Evolutionary conservation across 2,797 vertebrate species (phyloP).

Genomic region (Melanogrammus aeglefinus): DNA sequence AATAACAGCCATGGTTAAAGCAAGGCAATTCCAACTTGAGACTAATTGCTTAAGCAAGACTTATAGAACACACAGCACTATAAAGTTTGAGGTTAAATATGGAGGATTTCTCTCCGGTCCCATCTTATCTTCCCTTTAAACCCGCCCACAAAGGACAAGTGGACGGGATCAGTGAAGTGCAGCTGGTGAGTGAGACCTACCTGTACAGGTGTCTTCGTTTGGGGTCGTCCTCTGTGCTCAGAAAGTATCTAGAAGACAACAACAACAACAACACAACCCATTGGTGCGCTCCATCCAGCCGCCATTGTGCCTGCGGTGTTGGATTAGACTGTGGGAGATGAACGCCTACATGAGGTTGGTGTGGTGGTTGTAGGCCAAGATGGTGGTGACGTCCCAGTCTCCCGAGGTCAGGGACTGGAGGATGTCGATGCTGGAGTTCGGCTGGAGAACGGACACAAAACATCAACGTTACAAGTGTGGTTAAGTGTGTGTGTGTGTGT

Average conservation of each 20-base stretch:
- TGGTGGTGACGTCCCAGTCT: slow-evolving; percentile 94
- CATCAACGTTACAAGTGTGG: neutral
- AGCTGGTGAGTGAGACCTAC: slow-evolving; percentile 54
- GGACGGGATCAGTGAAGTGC: neutral
- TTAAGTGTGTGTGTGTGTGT: no score
- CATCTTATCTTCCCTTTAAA: neutral
- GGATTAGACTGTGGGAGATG: neutral
- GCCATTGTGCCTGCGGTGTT: neutral
- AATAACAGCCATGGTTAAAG: neutral
- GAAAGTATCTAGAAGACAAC: slow-evolving; percentile 84
- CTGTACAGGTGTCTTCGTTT: slow-evolving; percentile 91
- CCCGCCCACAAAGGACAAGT: neutral
- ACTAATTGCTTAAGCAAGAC: slow-evolving; percentile 1
- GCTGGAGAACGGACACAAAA: slow-evolving; percentile 61
- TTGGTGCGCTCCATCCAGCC: neutral
- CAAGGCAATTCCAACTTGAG: neutral
- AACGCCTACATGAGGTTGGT: slow-evolving; percentile 87
- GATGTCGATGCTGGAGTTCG: slow-evolving; percentile 88
- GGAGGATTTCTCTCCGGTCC: neutral
- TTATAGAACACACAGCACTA: neutral
- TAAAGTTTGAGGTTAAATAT: neutral
- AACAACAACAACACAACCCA: neutral
- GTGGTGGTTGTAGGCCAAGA: slow-evolving; percentile 87
- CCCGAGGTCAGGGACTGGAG: slow-evolving; percentile 94
- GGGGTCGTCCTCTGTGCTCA: slow-evolving; percentile 93